Percentiles rank a stretch among this genome's conserved stretches.
phyloP scores from a whole-genome alignment of 2,113 vertebrate genomes.

The Odontesthes bonariensis region DNA sequence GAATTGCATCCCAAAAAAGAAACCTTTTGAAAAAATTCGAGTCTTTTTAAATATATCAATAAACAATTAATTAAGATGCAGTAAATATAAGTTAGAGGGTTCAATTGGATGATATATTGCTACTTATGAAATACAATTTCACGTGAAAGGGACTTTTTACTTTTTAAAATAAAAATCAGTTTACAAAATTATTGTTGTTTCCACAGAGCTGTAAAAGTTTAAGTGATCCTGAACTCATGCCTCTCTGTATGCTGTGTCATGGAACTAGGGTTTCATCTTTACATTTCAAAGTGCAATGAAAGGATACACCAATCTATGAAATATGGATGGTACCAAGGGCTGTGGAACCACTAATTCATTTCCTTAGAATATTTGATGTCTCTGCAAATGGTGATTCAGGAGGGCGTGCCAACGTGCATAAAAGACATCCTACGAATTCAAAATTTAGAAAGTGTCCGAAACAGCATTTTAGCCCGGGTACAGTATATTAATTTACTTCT shows the following conservation, averaged over 20 bases:
- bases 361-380: not conserved
- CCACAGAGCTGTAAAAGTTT: not conserved
- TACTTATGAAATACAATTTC: not conserved
- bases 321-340: slow-evolving; percentile 9
- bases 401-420: not conserved
- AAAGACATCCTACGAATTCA: not conserved
- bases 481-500: not conserved
- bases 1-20: too few relatives aligned
- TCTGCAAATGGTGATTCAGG: not conserved
- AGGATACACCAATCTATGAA: not conserved
- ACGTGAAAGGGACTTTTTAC: not conserved
- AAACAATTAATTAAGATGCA: too few relatives aligned
- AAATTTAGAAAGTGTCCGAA: not conserved
- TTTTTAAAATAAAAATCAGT: fast-evolving
- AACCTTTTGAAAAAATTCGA: too few relatives aligned
- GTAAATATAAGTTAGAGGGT: not conserved
- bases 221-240: not conserved
- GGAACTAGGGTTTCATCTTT: not conserved
- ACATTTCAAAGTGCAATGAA: not conserved
- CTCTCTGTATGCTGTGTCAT: slow-evolving; percentile 5
- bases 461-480: not conserved
- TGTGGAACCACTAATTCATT: not conserved
- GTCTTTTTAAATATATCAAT: too few relatives aligned
- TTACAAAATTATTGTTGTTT: not conserved
- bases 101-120: not conserved